Evolutionary conservation across 2,113 vertebrate genomes (phyloP).

Genomic region (Corythornis madagascariensis): DNA sequence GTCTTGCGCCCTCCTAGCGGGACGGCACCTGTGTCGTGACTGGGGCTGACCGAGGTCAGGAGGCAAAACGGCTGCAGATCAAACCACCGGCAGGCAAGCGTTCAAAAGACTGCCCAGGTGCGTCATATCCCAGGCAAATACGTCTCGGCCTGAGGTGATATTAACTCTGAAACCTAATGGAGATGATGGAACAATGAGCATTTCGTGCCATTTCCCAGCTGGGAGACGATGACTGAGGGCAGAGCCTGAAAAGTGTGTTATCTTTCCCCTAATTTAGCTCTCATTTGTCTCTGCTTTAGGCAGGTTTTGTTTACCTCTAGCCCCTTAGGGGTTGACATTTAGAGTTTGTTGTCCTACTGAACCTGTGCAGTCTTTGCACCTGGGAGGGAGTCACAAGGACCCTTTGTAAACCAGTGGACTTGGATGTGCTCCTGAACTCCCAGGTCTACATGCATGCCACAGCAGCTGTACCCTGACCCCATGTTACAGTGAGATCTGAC

Average conservation of each 20-base stretch:
- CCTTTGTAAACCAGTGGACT: neutral
- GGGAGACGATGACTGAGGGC: neutral
- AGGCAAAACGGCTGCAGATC: neutral
- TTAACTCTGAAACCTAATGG: neutral
- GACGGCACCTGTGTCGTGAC: neutral
- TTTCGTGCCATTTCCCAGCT: neutral
- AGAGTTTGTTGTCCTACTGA: neutral
- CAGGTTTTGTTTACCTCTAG: neutral
- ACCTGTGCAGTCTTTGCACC: neutral
- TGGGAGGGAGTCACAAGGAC: neutral
- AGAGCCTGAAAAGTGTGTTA: neutral
- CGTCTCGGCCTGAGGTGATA: fast-evolving
- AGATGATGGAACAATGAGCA: no score
- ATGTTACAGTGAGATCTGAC: neutral
- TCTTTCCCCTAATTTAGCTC: neutral
- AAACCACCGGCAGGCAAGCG: neutral
- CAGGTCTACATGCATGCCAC: fast-evolving
- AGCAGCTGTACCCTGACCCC: neutral
- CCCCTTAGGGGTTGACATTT: neutral
- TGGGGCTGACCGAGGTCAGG: neutral
- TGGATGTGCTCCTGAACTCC: neutral
- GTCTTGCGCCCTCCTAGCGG: neutral
- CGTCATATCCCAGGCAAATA: fast-evolving
- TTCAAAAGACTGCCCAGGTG: neutral
- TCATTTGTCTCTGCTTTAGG: neutral